Evolutionary conservation across 2,888 invertebrate species (phyloP).

Genomic region (Leucophora obtusa): DNA sequence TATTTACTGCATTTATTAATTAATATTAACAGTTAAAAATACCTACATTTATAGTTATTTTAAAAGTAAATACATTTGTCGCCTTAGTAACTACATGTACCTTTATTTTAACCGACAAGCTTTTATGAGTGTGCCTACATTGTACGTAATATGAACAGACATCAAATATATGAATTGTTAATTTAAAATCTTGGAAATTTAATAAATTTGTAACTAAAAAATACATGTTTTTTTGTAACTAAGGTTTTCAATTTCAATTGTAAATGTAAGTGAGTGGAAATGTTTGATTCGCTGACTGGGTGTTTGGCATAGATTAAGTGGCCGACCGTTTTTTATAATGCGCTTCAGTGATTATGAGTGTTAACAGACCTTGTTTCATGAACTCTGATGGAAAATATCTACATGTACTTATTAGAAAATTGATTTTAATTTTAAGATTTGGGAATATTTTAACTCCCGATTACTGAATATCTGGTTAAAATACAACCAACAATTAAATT

Average conservation of each 20-base stretch:
- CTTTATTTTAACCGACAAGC: no score
- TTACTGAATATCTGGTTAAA: no score
- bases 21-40: no score
- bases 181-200: slow-evolving; percentile 31
- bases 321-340: background rate
- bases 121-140: no score
- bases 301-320: slow-evolving; percentile 32
- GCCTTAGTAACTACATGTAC: no score
- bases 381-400: slow-evolving; percentile 34
- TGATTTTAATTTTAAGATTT: no score
- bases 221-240: slow-evolving; percentile 14
- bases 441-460: no score
- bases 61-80: no score
- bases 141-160: background rate
- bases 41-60: no score
- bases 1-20: no score
- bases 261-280: slow-evolving; percentile 30
- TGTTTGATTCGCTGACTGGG: slow-evolving; percentile 17
- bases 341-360: slow-evolving; percentile 57
- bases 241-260: slow-evolving; percentile 48
- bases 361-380: slow-evolving; percentile 56
- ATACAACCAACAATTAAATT: no score
- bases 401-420: no score
- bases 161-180: background rate
- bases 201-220: slow-evolving; percentile 12